Evolutionary conservation across 2,888 invertebrate species (phyloP), one percentile per base, ranked within the genome.

Genomic region (Tromatobia lineatoria): DNA sequence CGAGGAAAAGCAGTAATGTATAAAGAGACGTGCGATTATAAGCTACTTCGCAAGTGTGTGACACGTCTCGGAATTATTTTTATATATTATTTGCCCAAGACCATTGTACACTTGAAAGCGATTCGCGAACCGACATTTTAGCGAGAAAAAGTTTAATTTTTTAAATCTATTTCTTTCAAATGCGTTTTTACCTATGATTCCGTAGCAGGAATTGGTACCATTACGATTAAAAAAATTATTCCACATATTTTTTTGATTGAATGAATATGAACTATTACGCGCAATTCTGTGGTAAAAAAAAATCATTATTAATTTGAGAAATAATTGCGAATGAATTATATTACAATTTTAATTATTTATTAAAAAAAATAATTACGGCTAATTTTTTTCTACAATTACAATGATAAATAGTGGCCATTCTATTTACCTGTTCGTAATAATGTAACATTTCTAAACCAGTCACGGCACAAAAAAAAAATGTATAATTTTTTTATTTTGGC

Each of bases 31-130:
- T 45, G 61, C 34, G 59, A 54, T 52, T 29, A 80, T 64, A 76
- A 38, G 10, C 38, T 38, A 38, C 10, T 38, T n/a, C 25, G 42
- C 57, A 77, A 54, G 75, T 79, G 67, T 64, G 15, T 50, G 15
- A 67, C 64, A 66, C 42, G 47, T 74, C 84, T 87, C 81, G 85
- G 86, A 90, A 88, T 90, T 88, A 90, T 91, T 91, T 91, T 89
- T 89, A n/a, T 34, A 75, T 88, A 89, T 90, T 83, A 87, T 90
- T 90, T 90, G 82, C 85, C 87, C 87, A 85, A 85, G 85, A 87
- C 81, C 87, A 86, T 70, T 45, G 86, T 84, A 79, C 85, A 77
- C 78, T 83, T 82, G 82, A 52, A 52, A 42, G 70, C 67, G 67
- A 6, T 74, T 45, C 20, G 73, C n/a, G 34, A 78, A 54, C 42